Evolutionary conservation across 2,888 invertebrate genomes (phyloP).

Genomic region (Notocelia uddmanniana): DNA sequence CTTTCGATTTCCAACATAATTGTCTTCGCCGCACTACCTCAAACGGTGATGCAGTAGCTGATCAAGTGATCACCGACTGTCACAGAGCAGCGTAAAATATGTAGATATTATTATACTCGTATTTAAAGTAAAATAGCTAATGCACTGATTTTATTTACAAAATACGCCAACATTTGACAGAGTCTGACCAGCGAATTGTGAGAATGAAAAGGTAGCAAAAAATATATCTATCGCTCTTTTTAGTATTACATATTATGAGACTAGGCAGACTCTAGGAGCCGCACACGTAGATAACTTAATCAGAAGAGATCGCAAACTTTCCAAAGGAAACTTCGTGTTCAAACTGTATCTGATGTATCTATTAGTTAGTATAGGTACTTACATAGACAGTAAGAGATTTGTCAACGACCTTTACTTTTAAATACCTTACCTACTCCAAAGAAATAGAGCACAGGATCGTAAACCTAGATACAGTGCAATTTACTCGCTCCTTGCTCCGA

Average conservation of each 20-base stretch:
- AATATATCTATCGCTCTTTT: too few relatives aligned
- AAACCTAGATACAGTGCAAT: conserved; percentile 1
- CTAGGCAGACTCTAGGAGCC: too few relatives aligned
- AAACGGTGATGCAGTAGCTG: too few relatives aligned
- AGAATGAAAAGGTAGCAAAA: too few relatives aligned
- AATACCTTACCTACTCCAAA: conserved; percentile 10
- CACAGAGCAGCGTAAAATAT: too few relatives aligned
- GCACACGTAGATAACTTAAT: conserved; percentile 24
- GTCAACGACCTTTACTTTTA: neutral
- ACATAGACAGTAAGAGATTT: neutral
- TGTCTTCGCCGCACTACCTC: too few relatives aligned
- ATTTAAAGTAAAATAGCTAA: too few relatives aligned
- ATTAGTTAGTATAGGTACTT: neutral
- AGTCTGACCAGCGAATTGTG: too few relatives aligned
- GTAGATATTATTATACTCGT: too few relatives aligned
- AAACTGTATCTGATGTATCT: conserved; percentile 1
- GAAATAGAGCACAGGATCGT: conserved; percentile 10
- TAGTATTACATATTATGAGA: too few relatives aligned
- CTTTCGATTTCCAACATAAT: too few relatives aligned
- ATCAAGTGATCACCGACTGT: too few relatives aligned
- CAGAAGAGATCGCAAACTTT: conserved; percentile 30
- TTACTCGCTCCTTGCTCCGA: conserved; percentile 10
- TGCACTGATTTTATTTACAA: neutral
- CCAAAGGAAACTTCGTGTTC: conserved; percentile 21
- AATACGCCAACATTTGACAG: neutral